Conservation (phyloP, 2,888 invertebrate species). For the Apocheima hispidaria region DNA sequence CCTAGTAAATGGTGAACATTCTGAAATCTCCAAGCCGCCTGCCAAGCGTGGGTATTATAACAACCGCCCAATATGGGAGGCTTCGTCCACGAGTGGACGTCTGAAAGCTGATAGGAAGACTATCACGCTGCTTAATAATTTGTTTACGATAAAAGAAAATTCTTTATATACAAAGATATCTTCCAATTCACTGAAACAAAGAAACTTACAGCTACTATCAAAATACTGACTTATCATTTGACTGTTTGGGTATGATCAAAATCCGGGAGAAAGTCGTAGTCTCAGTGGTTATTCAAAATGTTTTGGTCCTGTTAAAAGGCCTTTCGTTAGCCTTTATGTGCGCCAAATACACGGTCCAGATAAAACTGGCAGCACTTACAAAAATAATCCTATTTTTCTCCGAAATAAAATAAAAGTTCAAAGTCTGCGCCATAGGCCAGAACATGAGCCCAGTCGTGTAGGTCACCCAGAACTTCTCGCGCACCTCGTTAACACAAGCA, state of each 20-base stretch:
- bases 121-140: too few species aligned
- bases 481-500: conserved; percentile 88
- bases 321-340: conserved; percentile 87
- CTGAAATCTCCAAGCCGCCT: too few species aligned
- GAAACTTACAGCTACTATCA: not conserved
- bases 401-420: conserved; percentile 90
- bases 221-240: not conserved
- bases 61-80: too few species aligned
- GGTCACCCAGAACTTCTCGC: conserved; percentile 81
- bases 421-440: conserved; percentile 91
- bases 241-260: not conserved
- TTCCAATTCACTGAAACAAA: not conserved
- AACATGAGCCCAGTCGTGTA: conserved; percentile 87
- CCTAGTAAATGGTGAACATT: too few species aligned
- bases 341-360: conserved; percentile 92
- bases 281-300: not conserved
- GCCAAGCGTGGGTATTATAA: too few species aligned
- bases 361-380: conserved; percentile 89
- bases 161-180: not conserved
- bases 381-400: conserved; percentile 91
- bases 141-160: too few species aligned
- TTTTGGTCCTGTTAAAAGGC: not conserved
- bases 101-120: too few species aligned
- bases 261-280: not conserved
- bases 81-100: too few species aligned